Conservation (phyloP, 2,888 invertebrate genomes). For the Watsonalla cultraria region DNA sequence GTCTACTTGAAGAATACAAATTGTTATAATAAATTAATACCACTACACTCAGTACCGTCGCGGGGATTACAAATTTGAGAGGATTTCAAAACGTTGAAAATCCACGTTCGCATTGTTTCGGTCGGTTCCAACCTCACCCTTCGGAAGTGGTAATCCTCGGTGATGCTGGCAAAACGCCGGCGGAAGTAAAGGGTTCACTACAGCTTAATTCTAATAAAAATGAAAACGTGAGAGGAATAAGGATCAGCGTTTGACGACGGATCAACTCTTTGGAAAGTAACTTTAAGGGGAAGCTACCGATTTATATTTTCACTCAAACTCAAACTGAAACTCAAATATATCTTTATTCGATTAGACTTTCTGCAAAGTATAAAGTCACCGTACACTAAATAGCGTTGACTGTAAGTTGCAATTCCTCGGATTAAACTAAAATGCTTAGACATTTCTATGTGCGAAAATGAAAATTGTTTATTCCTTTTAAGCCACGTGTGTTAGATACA, state of each 20-base stretch:
- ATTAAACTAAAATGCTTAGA: too few relatives aligned
- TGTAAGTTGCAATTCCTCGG: too few relatives aligned
- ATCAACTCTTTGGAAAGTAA: conserved; percentile 25
- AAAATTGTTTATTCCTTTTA: too few relatives aligned
- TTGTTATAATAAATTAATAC: not conserved
- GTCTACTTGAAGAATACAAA: not conserved
- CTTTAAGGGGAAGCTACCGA: not conserved
- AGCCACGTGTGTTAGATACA: too few relatives aligned
- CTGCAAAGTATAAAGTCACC: too few relatives aligned
- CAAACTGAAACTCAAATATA: too few relatives aligned
- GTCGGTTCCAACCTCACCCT: conserved; percentile 35
- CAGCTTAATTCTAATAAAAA: conserved; percentile 73
- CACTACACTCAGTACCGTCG: not conserved
- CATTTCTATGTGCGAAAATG: too few relatives aligned
- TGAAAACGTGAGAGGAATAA: conserved; percentile 64
- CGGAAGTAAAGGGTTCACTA: conserved; percentile 63
- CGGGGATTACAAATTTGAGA: not conserved
- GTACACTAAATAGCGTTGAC: too few relatives aligned
- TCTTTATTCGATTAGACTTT: too few relatives aligned
- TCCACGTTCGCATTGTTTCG: conserved; percentile 28
- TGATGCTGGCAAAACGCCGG: conserved; percentile 58
- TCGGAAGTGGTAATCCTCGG: conserved; percentile 48
- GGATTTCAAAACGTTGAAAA: conserved; percentile 2
- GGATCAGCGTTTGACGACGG: conserved; percentile 28
- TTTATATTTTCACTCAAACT: too few relatives aligned